Evolutionary conservation across 2,113 vertebrate genomes (phyloP).

Genomic region (cattle (Bos taurus)): DNA sequence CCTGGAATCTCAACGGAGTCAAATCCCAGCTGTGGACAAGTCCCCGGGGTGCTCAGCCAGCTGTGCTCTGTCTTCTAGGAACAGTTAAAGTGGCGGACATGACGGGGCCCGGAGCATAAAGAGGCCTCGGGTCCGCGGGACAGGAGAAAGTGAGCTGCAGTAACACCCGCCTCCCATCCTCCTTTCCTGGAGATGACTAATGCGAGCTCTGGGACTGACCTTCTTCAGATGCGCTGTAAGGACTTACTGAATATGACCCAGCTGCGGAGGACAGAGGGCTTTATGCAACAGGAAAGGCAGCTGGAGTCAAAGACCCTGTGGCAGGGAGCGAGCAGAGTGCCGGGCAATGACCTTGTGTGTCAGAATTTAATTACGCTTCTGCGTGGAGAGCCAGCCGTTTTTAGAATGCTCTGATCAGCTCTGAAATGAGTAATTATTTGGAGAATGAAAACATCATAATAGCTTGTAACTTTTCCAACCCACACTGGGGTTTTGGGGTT

Average conservation of each 20-base stretch:
- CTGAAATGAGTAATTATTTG: slow-evolving; percentile 4
- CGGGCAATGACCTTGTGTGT: not conserved
- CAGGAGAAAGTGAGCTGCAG: slow-evolving; percentile 50
- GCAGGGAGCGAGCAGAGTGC: not conserved
- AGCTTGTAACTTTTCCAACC: not conserved
- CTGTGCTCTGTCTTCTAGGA: slow-evolving; percentile 74
- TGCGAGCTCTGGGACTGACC: slow-evolving; percentile 2
- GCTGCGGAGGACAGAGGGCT: not conserved
- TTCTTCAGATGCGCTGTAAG: not conserved
- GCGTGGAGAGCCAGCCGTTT: not conserved
- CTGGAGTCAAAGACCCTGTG: not conserved
- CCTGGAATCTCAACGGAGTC: not conserved
- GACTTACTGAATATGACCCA: slow-evolving; percentile 34
- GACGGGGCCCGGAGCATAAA: slow-evolving; percentile 59
- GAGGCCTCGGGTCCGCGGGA: slow-evolving; percentile 70
- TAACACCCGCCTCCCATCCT: slow-evolving; percentile 69
- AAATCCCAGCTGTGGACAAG: not conserved
- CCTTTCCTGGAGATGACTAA: slow-evolving; percentile 74
- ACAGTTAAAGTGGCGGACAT: slow-evolving; percentile 63
- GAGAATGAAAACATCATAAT: not conserved
- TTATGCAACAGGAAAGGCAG: slow-evolving; percentile 49
- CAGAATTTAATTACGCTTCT: slow-evolving; percentile 55
- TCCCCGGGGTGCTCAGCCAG: slow-evolving; percentile 38
- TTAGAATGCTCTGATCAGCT: not conserved
- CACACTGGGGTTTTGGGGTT: not conserved